Conservation (phyloP, 1,140 invertebrate genomes). For the Cydia pomonella region DNA sequence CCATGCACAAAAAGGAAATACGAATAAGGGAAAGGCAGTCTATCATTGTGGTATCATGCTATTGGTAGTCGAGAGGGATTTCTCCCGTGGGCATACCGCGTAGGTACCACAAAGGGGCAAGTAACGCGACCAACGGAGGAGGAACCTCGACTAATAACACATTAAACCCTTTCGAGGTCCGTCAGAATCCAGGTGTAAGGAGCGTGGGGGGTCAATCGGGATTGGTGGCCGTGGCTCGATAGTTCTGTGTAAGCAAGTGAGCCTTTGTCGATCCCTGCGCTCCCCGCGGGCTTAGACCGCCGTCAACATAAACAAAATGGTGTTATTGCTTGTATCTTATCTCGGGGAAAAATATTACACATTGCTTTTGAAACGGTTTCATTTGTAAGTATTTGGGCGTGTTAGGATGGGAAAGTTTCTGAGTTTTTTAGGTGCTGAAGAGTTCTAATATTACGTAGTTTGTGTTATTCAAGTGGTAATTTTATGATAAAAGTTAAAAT, state of each 20-base stretch:
- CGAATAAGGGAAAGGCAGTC: conserved; percentile 41
- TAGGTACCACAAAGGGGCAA: conserved; percentile 53
- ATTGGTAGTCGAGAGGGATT: conserved; percentile 52
- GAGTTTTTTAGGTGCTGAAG: not conserved
- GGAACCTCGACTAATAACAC: conserved; percentile 50
- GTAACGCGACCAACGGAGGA: conserved; percentile 42
- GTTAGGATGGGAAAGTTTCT: not conserved
- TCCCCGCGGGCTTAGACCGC: conserved; percentile 61
- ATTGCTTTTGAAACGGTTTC: conserved; percentile 55
- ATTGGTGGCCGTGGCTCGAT: conserved; percentile 48
- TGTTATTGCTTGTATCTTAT: conserved; percentile 74
- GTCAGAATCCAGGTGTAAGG: conserved; percentile 34
- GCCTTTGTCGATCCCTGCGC: conserved; percentile 54
- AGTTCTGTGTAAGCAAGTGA: conserved; percentile 63
- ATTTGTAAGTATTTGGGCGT: conserved; percentile 46
- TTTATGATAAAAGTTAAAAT: too few species aligned
- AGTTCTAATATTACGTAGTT: not conserved
- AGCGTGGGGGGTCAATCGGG: conserved; percentile 37
- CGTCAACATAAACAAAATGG: conserved; percentile 75
- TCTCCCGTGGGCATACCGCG: conserved; percentile 53
- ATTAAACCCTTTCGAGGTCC: conserved; percentile 41
- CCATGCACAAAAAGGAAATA: conserved; percentile 36
- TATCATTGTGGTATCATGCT: conserved; percentile 57
- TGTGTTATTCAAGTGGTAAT: too few species aligned
- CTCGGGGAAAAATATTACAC: conserved; percentile 64